These are phyloP conservation scores for Thryonomys swinderianus DNA, from an alignment of 2,113 vertebrate genomes.

Conservation along the genomic window DNA sequence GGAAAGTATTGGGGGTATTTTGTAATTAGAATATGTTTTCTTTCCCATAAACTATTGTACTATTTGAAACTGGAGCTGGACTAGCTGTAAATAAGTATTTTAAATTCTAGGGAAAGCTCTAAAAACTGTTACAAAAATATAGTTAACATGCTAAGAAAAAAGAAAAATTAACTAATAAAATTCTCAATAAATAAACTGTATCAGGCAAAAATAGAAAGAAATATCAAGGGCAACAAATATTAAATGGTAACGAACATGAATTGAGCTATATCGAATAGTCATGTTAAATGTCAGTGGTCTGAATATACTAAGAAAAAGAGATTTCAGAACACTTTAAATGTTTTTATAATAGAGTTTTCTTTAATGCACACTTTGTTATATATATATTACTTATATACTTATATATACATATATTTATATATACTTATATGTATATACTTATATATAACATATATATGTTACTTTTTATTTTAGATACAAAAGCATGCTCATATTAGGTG, in stretches of 20 bases:
- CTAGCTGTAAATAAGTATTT: not conserved
- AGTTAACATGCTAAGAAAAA: not conserved
- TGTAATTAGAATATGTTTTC: not conserved
- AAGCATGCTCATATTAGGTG: too few species aligned
- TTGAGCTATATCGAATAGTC: not conserved
- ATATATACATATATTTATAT: too few species aligned
- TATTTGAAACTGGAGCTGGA: not conserved
- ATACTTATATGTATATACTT: too few species aligned
- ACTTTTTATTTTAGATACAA: too few species aligned
- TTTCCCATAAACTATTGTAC: not conserved
- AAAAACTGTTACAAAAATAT: not conserved
- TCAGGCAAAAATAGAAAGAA: not conserved
- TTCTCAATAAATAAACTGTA: not conserved
- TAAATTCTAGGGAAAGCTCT: not conserved
- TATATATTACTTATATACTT: too few species aligned
- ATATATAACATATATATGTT: too few species aligned
- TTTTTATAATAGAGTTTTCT: too few species aligned
- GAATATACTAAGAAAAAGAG: not conserved
- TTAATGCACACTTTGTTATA: too few species aligned
- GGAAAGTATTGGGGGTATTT: not conserved
- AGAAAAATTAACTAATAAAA: not conserved
- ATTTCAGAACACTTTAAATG: not conserved
- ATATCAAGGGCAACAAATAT: not conserved
- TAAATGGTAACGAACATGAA: not conserved
- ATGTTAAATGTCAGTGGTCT: not conserved